Percentiles rank a stretch among this genome's conserved stretches.
Evolutionary conservation across 2,888 invertebrate species (phyloP).

Genomic region (Selenia dentaria): DNA sequence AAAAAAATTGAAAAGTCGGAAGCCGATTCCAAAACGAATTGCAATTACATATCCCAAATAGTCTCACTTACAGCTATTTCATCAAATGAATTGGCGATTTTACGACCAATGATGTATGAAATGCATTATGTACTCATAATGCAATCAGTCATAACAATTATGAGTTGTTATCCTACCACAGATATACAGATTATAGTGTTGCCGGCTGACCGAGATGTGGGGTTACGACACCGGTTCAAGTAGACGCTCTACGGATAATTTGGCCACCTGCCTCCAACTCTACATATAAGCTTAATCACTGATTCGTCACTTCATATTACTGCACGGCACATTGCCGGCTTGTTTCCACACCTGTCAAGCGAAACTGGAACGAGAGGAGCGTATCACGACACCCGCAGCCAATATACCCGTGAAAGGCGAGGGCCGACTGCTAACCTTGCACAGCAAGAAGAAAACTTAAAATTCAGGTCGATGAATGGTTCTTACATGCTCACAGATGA

Average conservation of each 20-base stretch:
- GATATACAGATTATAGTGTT: slow-evolving; percentile 21
- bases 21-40: slow-evolving; percentile 10
- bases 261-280: slow-evolving; percentile 39
- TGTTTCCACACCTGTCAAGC: slow-evolving; percentile 31
- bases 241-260: slow-evolving; percentile 39
- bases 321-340: slow-evolving; percentile 37
- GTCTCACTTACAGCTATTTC: slow-evolving; percentile 20
- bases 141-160: slow-evolving; percentile 21
- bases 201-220: slow-evolving; percentile 42
- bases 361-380: slow-evolving; percentile 40
- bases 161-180: slow-evolving; percentile 30
- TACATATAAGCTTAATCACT: slow-evolving; percentile 21
- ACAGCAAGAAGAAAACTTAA: slow-evolving; percentile 45
- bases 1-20: slow-evolving; percentile 9
- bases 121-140: slow-evolving; percentile 22
- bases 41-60: slow-evolving; percentile 8
- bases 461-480: slow-evolving; percentile 58
- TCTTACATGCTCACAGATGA: slow-evolving; percentile 40
- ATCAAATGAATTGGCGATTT: slow-evolving; percentile 20
- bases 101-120: slow-evolving; percentile 21
- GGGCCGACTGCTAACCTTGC: slow-evolving; percentile 48
- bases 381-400: slow-evolving; percentile 35
- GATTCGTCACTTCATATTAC: slow-evolving; percentile 29
- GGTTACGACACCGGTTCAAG: slow-evolving; percentile 48
- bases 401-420: slow-evolving; percentile 54